Percentiles rank a stretch among this genome's conserved stretches.
Conservation (phyloP, 2,797 vertebrate genomes). For the Cercopithecus petaurista region DNA sequence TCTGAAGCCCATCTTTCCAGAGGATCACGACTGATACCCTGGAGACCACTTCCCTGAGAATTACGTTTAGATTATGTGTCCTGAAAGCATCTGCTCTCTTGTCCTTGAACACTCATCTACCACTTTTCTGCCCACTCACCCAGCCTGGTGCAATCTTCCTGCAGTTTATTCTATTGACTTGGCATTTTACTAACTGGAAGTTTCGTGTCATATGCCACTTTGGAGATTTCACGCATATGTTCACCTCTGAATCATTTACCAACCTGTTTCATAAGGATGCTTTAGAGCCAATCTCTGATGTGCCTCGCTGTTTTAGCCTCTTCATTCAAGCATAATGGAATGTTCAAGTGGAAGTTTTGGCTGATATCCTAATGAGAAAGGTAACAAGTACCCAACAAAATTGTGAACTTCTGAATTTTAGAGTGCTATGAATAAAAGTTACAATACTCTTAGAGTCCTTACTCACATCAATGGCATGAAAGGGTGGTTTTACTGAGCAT, state of each 20-base stretch:
- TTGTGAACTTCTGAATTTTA: conserved; percentile 1
- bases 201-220: neutral
- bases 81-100: neutral
- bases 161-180: conserved; percentile 31
- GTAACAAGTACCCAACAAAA: neutral
- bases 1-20: neutral
- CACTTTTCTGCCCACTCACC: conserved; percentile 1
- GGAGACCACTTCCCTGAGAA: neutral
- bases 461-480: neutral
- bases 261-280: conserved; percentile 25
- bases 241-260: conserved; percentile 60
- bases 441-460: neutral
- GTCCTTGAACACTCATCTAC: neutral
- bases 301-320: neutral
- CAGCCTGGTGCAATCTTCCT: neutral
- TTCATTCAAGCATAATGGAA: conserved; percentile 10
- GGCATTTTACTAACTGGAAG: conserved; percentile 53
- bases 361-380: neutral
- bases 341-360: neutral
- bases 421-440: neutral
- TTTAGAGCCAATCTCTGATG: neutral
- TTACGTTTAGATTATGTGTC: neutral
- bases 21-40: neutral
- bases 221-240: conserved; percentile 8
- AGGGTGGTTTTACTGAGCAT: neutral